These are phyloP conservation scores for Bettongia penicillata DNA, from an alignment of 2,113 vertebrate genomes.

Conservation along the genomic window DNA sequence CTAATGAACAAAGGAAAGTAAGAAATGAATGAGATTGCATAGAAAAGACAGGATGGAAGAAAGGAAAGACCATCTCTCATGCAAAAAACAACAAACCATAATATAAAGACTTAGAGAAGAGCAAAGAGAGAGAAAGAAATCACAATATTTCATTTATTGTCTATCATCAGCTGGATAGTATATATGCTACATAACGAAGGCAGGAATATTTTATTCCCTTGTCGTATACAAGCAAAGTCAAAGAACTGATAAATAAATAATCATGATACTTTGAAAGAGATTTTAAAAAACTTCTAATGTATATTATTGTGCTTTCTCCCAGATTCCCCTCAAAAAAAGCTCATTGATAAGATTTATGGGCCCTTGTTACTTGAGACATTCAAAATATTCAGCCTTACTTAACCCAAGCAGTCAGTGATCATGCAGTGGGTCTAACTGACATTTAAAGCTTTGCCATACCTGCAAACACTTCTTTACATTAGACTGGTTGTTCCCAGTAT, in stretches of 20 bases:
- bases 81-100: slow-evolving; percentile 15
- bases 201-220: background rate
- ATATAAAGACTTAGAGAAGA: background rate
- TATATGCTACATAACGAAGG: background rate
- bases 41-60: background rate
- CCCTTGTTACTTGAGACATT: background rate
- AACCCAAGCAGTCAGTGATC: slow-evolving; percentile 38
- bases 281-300: background rate
- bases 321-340: background rate
- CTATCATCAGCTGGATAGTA: background rate
- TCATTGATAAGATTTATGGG: background rate
- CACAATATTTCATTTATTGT: background rate
- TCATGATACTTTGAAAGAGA: background rate
- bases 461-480: slow-evolving; percentile 51
- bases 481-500: slow-evolving; percentile 36
- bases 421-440: slow-evolving; percentile 69
- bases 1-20: slow-evolving; percentile 19
- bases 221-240: background rate
- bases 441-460: slow-evolving; percentile 57
- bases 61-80: background rate
- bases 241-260: background rate
- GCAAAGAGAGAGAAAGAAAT: background rate
- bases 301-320: background rate
- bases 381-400: slow-evolving; percentile 40
- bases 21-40: background rate